phyloP scores from a whole-genome alignment of 35 echinoderm and acorn worm species.

The Antedon bifida region DNA sequence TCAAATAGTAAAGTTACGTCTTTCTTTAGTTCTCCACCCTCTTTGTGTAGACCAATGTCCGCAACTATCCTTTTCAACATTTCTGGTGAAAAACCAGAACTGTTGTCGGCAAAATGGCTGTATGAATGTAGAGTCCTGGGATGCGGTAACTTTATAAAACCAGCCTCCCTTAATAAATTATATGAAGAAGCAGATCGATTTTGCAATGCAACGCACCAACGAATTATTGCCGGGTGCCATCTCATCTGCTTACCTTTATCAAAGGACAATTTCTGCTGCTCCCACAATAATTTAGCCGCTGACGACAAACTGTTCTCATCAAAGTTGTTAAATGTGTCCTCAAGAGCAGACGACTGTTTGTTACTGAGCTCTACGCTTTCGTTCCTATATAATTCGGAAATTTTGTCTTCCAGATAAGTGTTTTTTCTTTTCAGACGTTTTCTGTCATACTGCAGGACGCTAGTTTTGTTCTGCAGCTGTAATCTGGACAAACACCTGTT shows the following conservation, averaged over 20 bases:
- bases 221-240: constrained; percentile 1
- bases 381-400: not conserved
- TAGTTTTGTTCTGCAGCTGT: not conserved
- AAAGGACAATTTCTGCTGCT: not conserved
- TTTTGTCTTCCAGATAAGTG: not conserved
- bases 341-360: not conserved
- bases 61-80: not conserved
- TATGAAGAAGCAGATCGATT: not conserved
- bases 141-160: constrained; percentile 16
- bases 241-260: not conserved
- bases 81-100: not conserved
- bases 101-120: not conserved
- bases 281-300: not conserved
- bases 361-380: not conserved
- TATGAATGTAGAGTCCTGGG: constrained; percentile 13
- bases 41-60: not conserved
- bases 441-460: not conserved
- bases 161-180: not conserved
- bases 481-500: not conserved
- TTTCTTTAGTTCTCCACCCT: not conserved
- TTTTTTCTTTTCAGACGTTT: not conserved
- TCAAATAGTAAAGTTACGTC: constrained; percentile 7
- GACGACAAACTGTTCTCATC: not conserved
- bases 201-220: constrained; percentile 1
- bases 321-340: not conserved